These are phyloP conservation scores for Neolamprologus variostigma DNA, from an alignment of 2,113 vertebrate genomes.

Conservation along the genomic window DNA sequence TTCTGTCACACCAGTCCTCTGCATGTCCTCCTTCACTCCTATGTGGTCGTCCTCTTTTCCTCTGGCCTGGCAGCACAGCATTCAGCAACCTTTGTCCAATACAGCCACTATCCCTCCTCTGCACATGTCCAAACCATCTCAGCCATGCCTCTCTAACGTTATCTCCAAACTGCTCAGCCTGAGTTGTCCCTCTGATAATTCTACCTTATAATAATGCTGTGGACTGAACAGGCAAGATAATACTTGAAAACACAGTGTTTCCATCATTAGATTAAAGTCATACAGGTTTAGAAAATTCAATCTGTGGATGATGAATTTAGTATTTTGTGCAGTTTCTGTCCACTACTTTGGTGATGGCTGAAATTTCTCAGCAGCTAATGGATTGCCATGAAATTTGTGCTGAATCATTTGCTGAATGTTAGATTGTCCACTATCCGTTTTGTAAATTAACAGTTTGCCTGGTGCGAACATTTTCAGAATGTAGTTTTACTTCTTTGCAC, in stretches of 20 bases:
- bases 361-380: neutral
- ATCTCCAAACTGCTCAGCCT: neutral
- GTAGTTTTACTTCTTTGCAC: too few species aligned
- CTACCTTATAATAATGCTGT: neutral
- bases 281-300: neutral
- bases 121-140: neutral
- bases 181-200: neutral
- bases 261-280: neutral
- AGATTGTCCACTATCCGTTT: neutral
- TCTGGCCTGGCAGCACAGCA: neutral
- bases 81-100: neutral
- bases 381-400: neutral
- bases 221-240: neutral
- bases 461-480: neutral
- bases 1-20: neutral
- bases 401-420: neutral
- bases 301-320: neutral
- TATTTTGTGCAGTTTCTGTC: neutral
- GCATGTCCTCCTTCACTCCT: neutral
- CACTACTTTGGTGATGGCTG: neutral
- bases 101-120: neutral
- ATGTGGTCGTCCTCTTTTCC: neutral
- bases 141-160: neutral
- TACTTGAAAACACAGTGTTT: neutral
- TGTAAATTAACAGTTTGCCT: neutral